phyloP scores from a whole-genome alignment of 2,888 invertebrate genomes.

The Pristionchus maxplancki region DNA sequence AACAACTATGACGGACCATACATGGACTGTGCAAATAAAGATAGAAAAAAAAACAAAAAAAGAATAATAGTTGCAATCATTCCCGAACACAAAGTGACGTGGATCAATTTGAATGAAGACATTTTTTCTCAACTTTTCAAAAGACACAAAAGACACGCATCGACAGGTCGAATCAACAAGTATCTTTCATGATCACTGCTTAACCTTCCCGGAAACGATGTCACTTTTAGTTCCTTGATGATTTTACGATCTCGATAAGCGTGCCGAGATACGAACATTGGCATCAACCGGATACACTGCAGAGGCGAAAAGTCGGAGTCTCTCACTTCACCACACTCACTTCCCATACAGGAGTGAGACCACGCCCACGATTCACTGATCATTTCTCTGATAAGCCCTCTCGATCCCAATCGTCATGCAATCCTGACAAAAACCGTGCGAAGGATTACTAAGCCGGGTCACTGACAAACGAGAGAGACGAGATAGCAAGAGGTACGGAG shows the following conservation, averaged over 20 bases:
- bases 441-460: not conserved
- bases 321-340: not conserved
- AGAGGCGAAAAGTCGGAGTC: no score
- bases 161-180: no score
- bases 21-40: no score
- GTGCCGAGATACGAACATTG: not conserved
- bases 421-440: not conserved
- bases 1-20: no score
- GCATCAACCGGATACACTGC: not conserved
- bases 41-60: no score
- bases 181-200: no score
- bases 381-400: not conserved
- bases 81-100: no score
- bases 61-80: no score
- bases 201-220: not conserved
- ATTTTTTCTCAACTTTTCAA: no score
- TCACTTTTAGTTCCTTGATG: not conserved
- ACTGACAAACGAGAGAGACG: not conserved
- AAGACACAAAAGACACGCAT: no score
- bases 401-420: not conserved
- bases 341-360: no score
- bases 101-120: no score
- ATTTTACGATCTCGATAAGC: not conserved
- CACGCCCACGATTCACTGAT: not conserved
- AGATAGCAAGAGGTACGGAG: not conserved